Evolutionary conservation across 92 coral and sea anemone species (phyloP).

Genomic region (Phenganax marumi): DNA sequence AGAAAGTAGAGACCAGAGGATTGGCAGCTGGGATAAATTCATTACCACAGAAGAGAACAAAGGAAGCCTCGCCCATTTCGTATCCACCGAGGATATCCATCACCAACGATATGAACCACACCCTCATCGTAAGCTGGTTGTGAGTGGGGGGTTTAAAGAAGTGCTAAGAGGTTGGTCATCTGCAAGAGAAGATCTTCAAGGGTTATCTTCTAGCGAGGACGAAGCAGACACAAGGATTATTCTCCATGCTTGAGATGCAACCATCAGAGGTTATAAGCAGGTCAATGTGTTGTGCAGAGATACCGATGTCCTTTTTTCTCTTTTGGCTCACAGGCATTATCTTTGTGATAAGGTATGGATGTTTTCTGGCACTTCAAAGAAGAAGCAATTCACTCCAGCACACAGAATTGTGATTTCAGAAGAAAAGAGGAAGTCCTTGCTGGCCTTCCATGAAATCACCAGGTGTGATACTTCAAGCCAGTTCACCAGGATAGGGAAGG

Average conservation of each 20-base stretch:
- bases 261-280: constrained; percentile 57
- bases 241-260: constrained; percentile 60
- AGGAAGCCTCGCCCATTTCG: too few relatives aligned
- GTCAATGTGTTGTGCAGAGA: constrained; percentile 58
- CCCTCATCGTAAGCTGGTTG: constrained; percentile 54
- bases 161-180: constrained; percentile 41
- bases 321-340: constrained; percentile 57
- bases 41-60: too few relatives aligned
- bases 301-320: constrained; percentile 57
- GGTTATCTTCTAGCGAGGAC: constrained; percentile 47
- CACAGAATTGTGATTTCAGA: constrained; percentile 47
- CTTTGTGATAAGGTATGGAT: constrained; percentile 64
- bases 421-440: constrained; percentile 54
- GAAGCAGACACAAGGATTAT: constrained; percentile 59
- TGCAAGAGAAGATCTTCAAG: constrained; percentile 7
- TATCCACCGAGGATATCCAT: too few relatives aligned
- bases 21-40: too few relatives aligned
- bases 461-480: constrained; percentile 37
- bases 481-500: constrained; percentile 10
- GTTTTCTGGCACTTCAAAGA: constrained; percentile 62
- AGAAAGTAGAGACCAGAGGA: too few relatives aligned
- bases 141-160: constrained; percentile 63
- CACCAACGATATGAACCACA: constrained; percentile 24
- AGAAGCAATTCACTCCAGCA: constrained; percentile 46
- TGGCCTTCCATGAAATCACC: constrained; percentile 64